These are phyloP conservation scores for Diadegma fenestrale DNA, from an alignment of 2,888 invertebrate genomes.

Conservation along the genomic window DNA sequence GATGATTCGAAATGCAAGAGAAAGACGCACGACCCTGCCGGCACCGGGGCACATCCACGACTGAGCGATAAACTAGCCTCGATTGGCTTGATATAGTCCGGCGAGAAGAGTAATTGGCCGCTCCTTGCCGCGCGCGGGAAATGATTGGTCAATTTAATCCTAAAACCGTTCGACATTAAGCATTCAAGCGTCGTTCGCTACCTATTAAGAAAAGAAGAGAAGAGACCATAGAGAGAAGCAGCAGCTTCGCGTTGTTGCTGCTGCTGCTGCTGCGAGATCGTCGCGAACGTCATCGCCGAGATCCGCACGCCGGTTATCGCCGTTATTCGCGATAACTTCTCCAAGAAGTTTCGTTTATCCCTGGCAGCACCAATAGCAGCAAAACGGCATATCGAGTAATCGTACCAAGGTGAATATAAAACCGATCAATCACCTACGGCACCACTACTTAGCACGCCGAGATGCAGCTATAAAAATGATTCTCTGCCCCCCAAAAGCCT, in stretches of 20 bases:
- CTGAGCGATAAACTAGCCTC: conserved; percentile 88
- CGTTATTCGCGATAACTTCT: not conserved
- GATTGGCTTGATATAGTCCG: conserved; percentile 89
- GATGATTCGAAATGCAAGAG: conserved; percentile 9
- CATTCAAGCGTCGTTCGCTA: conserved; percentile 84
- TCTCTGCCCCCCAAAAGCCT: too few relatives aligned
- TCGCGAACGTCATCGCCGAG: conserved; percentile 11
- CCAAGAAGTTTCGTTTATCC: not conserved
- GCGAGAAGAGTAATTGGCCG: conserved; percentile 87
- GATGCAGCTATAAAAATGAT: not conserved
- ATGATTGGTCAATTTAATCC: conserved; percentile 85
- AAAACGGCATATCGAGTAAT: conserved; percentile 82
- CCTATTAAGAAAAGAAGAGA: conserved; percentile 78
- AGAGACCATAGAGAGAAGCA: not conserved
- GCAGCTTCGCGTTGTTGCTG: not conserved
- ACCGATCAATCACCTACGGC: conserved; percentile 85
- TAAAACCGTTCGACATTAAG: conserved; percentile 84
- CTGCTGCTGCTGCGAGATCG: not conserved
- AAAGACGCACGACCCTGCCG: conserved; percentile 73
- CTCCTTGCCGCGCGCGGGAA: conserved; percentile 86
- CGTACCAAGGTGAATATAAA: conserved; percentile 83
- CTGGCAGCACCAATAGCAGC: not conserved
- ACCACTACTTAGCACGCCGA: conserved; percentile 86
- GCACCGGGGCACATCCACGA: conserved; percentile 85
- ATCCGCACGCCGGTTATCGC: conserved; percentile 7